A percentile compares a stretch with the other conserved stretches of the same genome.
phyloP scores from a whole-genome alignment of 2,113 vertebrate species.

The Notothenia coriiceps region DNA sequence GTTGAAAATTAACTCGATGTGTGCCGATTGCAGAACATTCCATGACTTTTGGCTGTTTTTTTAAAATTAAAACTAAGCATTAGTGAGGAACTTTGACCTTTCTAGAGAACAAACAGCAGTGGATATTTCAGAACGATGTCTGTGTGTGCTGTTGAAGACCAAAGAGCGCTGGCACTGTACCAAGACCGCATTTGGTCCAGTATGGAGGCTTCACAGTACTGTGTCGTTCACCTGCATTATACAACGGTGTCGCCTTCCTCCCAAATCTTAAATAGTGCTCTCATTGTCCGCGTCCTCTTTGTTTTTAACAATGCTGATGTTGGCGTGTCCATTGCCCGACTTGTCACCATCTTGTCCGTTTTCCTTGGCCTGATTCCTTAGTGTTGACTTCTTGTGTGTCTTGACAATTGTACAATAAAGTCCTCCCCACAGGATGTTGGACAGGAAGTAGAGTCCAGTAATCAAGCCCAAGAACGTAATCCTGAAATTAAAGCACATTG shows the following conservation, averaged over 20 bases:
- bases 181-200: conserved; percentile 40
- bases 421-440: conserved; percentile 66
- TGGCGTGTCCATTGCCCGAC: conserved; percentile 44
- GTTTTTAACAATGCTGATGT: conserved; percentile 55
- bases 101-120: conserved; percentile 8
- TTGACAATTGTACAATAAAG: conserved; percentile 73
- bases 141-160: not conserved
- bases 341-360: conserved; percentile 53
- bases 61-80: not conserved
- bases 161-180: conserved; percentile 48
- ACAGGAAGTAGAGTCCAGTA: conserved; percentile 64
- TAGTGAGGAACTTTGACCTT: conserved; percentile 16
- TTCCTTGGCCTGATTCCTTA: conserved; percentile 67
- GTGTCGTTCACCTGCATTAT: not conserved
- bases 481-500: conserved; percentile 59
- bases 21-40: not conserved
- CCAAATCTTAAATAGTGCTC: conserved; percentile 76
- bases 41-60: not conserved
- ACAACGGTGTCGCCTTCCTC: not conserved
- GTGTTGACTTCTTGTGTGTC: conserved; percentile 70
- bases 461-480: conserved; percentile 79
- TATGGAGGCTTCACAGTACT: conserved; percentile 18
- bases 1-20: not conserved
- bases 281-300: conserved; percentile 72
- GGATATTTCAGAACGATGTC: not conserved